Base-by-base conservation (phyloP, 2,797 vertebrate genomes). In the Bradypus variegatus region DNA sequence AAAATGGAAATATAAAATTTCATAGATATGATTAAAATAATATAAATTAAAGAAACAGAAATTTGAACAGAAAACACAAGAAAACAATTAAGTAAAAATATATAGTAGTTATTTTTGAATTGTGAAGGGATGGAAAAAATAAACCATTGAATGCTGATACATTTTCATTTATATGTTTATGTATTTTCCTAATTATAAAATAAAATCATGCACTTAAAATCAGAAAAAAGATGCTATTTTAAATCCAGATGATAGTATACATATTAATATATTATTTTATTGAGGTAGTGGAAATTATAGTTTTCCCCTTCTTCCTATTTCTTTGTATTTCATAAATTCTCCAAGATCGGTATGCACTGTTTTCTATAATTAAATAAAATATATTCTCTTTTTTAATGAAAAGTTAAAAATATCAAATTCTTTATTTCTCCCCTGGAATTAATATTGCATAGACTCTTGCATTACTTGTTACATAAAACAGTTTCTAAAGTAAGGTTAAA, bases 381-480 rank as follows among this genome's bases (percentile, higher is more conserved):
- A n/a, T 45, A 73, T 1, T 58, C 25, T 45, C 27, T 53, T 73
- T 77, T 90, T 75, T 92, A 94, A 70, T 27, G 62, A 77, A 76
- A 82, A 91, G 9, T 36, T 77, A 21, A 45, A 77, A 69, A 86
- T 23, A 73, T 41, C 13, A 55, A 55, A 62, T 10, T 36, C 3
- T 89, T n/a, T 84, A 88, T 75, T 86, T 7, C 29, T 41, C 6
- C 6, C 10, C 10, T 41, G 18, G 58, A 91, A 87, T 70, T 70
- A 91, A 70, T 76, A 21, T n/a, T 58, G 18, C 18, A 27, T 96
- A 97, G 87, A 91, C 75, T 96, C 94, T 97, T 97, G 94, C 89
- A 95, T 96, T 96, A 93, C 95, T 94, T 94, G 87, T 97, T 96
- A 95, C 96, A 94, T 94, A 86, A 95, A 95, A 96, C 86, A 94